Evolutionary conservation across 2,113 vertebrate genomes (phyloP), one percentile per base, ranked within the genome.

Genomic region (Myxocyprinus asiaticus): DNA sequence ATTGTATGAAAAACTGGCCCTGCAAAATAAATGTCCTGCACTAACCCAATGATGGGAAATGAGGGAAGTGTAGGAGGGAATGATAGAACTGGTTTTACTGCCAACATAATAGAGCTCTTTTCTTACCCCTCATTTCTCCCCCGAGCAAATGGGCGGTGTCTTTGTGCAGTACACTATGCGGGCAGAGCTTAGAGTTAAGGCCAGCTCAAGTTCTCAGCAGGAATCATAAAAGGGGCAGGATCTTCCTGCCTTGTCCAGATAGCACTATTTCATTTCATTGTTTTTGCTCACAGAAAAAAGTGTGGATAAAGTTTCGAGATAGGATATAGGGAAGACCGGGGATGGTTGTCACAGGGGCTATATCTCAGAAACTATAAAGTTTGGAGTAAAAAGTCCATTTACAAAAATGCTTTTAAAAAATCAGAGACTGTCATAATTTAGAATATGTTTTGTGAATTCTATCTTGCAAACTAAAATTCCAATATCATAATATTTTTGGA

Each of bases 1-100:
- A 92, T 90, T 9, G 0, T 44, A 89, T 79, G 86, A 89, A 33
- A 33, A 90, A 75, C 9, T 67, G 67, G 12, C 0, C 77, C 64
- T 71, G 81, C 80, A 50, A 47, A 66, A 64, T 45, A 55, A 55
- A 65, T 72, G 61, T 64, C 62, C 58, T 74, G 68, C 45, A 62
- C 50, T 22, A 47, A 55, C 56, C 56, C 50, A 43, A 45, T 17
- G n/a, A 55, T 51, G 59, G 67, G 61, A n/a, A 58, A 58, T 0
- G 56, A 42, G 55, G 14, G 56, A 71, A 6, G 45, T 47, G 42
- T 17, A 10, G n/a, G 14, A 59, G 55, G 66, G 8, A 58, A 44
- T 7, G 45, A 15, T 33, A 15, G 4, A 79, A 79, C 58, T 63
- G n/a, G 14, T 71, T 79, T 72, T 72, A 44, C 53, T 71, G 33